Evolutionary conservation across 2,888 invertebrate species (phyloP).

Genomic region (Sceliomorpha sp.): DNA sequence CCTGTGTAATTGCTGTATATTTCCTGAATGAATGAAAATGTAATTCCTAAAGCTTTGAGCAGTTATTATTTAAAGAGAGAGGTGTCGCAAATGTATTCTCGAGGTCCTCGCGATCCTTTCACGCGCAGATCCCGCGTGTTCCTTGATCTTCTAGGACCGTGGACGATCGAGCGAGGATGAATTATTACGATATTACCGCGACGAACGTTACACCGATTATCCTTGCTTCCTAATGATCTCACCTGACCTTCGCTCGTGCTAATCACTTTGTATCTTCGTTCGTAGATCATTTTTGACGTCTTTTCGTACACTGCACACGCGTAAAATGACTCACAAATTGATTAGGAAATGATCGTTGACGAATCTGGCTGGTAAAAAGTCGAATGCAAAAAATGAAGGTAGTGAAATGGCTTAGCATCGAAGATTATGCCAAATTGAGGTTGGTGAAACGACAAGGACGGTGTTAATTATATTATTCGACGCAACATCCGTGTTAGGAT

Average conservation of each 20-base stretch:
- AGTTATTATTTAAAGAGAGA: too few relatives aligned
- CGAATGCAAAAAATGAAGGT: too few relatives aligned
- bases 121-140: conserved; percentile 4
- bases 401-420: too few relatives aligned
- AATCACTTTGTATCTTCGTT: conserved; percentile 34
- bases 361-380: too few relatives aligned
- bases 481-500: too few relatives aligned
- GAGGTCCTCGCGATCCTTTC: conserved; percentile 5
- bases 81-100: conserved; percentile 10
- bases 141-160: conserved; percentile 43
- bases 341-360: too few relatives aligned
- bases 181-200: conserved; percentile 47
- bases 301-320: conserved; percentile 16
- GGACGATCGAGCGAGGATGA: conserved; percentile 55
- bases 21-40: too few relatives aligned
- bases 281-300: conserved; percentile 27
- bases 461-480: too few relatives aligned
- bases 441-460: too few relatives aligned
- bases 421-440: too few relatives aligned
- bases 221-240: conserved; percentile 68
- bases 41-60: too few relatives aligned
- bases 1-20: too few relatives aligned
- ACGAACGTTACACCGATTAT: conserved; percentile 51
- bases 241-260: conserved; percentile 66
- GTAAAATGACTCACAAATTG: conserved; percentile 12